Percentiles rank a stretch among this genome's conserved stretches.
Evolutionary conservation across 1,140 invertebrate species (phyloP).

Genomic region (Neelides sp.): DNA sequence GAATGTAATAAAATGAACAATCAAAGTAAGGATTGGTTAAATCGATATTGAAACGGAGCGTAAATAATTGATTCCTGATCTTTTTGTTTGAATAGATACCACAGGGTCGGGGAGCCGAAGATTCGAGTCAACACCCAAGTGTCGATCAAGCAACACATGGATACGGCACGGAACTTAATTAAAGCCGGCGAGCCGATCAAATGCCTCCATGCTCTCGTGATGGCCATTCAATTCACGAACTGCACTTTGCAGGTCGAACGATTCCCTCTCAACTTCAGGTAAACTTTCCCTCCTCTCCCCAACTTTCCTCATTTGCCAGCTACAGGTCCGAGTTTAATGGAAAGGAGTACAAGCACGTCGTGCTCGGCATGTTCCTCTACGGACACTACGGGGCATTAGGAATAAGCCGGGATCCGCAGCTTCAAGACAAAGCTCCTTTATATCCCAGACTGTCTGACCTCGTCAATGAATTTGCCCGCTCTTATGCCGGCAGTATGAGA

Average conservation of each 20-base stretch:
- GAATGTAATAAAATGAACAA: no score
- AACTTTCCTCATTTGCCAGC: background rate
- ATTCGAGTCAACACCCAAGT: constrained; percentile 19
- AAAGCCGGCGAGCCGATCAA: constrained; percentile 26
- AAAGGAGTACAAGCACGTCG: constrained; percentile 29
- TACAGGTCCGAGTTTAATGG: constrained; percentile 21
- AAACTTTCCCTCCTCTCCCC: background rate
- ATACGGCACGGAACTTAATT: constrained; percentile 19
- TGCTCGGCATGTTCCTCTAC: constrained; percentile 25
- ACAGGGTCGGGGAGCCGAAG: constrained; percentile 23
- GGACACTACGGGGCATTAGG: constrained; percentile 27
- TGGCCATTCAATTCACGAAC: constrained; percentile 26
- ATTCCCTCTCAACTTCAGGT: constrained; percentile 30
- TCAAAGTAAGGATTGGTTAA: no score
- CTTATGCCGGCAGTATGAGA: constrained; percentile 20
- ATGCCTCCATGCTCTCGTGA: constrained; percentile 28
- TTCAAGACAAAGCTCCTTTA: constrained; percentile 23
- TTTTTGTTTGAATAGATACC: no score
- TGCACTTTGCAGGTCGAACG: constrained; percentile 18
- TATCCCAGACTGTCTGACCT: constrained; percentile 21
- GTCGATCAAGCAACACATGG: constrained; percentile 24
- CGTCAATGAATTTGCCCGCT: constrained; percentile 14
- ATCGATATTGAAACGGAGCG: no score
- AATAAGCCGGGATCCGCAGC: constrained; percentile 23
- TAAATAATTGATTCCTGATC: no score